A percentile compares a stretch with the other conserved stretches of the same genome.
These are phyloP conservation scores for Helostoma temminkii DNA, from an alignment of 2,797 vertebrate species.

Conservation along the genomic window DNA sequence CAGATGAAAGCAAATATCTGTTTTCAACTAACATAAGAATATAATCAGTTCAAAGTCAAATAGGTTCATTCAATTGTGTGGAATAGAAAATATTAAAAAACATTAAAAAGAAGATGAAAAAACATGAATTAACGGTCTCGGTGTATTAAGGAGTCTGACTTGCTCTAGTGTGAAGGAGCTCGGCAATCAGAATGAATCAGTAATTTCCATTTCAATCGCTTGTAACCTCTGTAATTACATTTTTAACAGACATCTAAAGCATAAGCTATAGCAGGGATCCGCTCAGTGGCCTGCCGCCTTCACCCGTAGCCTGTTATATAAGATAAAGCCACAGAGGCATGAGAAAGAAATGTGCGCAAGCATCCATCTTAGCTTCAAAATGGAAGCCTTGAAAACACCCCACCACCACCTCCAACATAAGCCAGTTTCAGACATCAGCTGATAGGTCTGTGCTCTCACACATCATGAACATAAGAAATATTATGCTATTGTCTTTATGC, in stretches of 20 bases:
- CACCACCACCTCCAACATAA: conserved; percentile 20
- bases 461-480: background rate
- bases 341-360: conserved; percentile 79
- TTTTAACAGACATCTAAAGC: background rate
- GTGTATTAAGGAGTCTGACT: background rate
- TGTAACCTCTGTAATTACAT: background rate
- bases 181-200: background rate
- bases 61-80: too few species aligned
- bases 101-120: too few species aligned
- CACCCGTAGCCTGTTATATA: conserved; percentile 62
- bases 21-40: too few species aligned
- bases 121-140: too few species aligned
- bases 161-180: background rate
- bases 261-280: background rate
- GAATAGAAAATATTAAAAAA: too few species aligned
- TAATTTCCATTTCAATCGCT: background rate
- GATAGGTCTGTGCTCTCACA: background rate
- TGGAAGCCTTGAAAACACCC: conserved; percentile 80
- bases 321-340: conserved; percentile 64
- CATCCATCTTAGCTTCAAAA: conserved; percentile 88
- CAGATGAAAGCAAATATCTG: too few species aligned
- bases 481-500: background rate
- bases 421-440: conserved; percentile 35
- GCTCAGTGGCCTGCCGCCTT: background rate
- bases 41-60: too few species aligned